Evolutionary conservation across 2,888 invertebrate species (phyloP), one percentile per base, ranked within the genome.

Genomic region (Eristalinus aeneus): DNA sequence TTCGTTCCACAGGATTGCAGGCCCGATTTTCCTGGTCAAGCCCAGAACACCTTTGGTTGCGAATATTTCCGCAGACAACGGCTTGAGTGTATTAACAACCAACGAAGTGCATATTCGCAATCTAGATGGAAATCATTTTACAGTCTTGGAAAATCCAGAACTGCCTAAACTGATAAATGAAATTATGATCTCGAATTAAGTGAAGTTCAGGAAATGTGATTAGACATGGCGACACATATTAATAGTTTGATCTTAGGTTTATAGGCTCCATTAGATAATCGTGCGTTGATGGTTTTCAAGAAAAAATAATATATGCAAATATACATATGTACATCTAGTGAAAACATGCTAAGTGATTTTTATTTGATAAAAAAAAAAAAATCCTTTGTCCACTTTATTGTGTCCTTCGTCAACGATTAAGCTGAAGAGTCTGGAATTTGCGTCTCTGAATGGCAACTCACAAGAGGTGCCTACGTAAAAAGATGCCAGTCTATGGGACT

Each of bases 101-200:
- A 93, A 93, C 0, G 93, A 93, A 3, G 93, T 96, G 0, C 93
- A 93, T 0, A 93, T 96, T 0, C 94, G 94, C 88, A 94, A 93
- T 63, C 92, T 96, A 16, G 95, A 96, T 89, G 97, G 96, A 11
- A 95, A 96, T 90, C 97, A 97, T 89, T 90, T 94, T 0, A 94
- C 94, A 32, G 95, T 97, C 88, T 90, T 96, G 88, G 95, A 96
- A 16, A 95, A 95, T 89, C 93, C 94, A 68, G 94, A 94, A 88
- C 92, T 95, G 63, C 94, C 95, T 0, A 93, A 95, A 88, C 93
- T 95, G 36, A 95, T 96, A 68, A 95, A 95, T 80, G 91, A 91
- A 58, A 89, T 90, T 46, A 8, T 72, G 16, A 6, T 20, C 10
- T 32, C 12, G 2, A 32, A 63, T 34, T 34, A 1, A 34, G 0